Base-by-base conservation (phyloP, 2,113 vertebrate species). In the Cyprinodon tularosa region DNA sequence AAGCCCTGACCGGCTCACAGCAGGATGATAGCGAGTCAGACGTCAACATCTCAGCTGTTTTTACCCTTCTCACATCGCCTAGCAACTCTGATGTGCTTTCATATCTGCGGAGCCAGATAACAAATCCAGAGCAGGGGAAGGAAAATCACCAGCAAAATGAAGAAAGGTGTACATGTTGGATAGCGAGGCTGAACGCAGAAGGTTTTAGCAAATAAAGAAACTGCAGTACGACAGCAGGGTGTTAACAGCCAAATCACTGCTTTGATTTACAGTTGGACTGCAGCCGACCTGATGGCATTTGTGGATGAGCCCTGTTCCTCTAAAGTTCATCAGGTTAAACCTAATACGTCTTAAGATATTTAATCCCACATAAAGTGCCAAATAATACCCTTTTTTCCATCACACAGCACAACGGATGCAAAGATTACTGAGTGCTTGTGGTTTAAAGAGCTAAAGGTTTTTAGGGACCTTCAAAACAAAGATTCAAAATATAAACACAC, bases 41-140 rank as follows among this genome's bases (percentile, higher is more conserved):
- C 60, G 67, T 88, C 86, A 90, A 72, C 78, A 82, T 80, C 79
- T 80, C 72, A 4, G 74, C 83, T 91, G 81, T 87, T 84, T 82
- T 74, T 50, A 62, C 62, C 17, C 38, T 71, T 48, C 62, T 75
- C 59, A 62, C 50, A 78, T 82, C 12, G 42, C 87, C 67, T 61
- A 74, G 80, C 37, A 68, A 89, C 79, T 11, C 62, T 44, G 76
- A 73, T 82, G 72, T 85, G 68, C 62, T 78, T 76, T 76, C 20
- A 67, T 68, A 68, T 82, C 66, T 72, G 78, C 65, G 74, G 70
- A 74, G 72, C 44, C 48, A 74, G 69, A 69, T 80, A 64, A 67
- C 62, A 53, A 39, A 17, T 64, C 10, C 6, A 22, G 15, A 63
- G 59, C 15, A 48, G 37, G 12, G 2, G 29, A 4, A 60, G 9